phyloP scores from a whole-genome alignment of 1,140 invertebrate species.

The Caenorhabditis inopinata region DNA sequence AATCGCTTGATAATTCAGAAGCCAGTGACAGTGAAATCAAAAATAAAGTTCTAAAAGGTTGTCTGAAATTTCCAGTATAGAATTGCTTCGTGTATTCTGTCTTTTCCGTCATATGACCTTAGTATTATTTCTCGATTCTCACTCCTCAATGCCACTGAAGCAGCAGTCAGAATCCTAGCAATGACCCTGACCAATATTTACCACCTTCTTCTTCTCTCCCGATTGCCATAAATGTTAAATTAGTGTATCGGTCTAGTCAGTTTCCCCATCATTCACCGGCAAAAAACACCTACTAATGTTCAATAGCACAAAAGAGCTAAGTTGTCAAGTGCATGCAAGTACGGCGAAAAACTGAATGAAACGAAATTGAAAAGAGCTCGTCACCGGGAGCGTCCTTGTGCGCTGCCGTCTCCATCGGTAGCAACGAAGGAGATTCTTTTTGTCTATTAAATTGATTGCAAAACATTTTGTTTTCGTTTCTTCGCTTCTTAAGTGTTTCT shows the following conservation, averaged over 20 bases:
- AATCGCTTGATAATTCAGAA: no score
- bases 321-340: conserved; percentile 20
- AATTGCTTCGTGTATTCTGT: no score
- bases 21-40: no score
- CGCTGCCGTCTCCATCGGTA: background rate
- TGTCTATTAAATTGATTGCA: background rate
- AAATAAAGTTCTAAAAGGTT: no score
- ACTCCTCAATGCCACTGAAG: no score
- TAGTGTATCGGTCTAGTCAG: background rate
- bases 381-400: background rate
- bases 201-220: background rate
- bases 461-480: background rate
- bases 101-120: no score
- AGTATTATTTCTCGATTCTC: no score
- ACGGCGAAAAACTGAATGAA: background rate
- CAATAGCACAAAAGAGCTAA: background rate
- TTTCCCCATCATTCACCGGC: background rate
- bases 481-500: no score
- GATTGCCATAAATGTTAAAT: no score
- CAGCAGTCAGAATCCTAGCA: no score
- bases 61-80: no score
- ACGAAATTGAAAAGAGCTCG: conserved; percentile 25
- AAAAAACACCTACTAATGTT: background rate
- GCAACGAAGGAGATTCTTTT: background rate
- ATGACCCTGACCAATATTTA: no score